Evolutionary conservation across 1,140 invertebrate genomes (phyloP).

Genomic region (Andricus grossulariae): DNA sequence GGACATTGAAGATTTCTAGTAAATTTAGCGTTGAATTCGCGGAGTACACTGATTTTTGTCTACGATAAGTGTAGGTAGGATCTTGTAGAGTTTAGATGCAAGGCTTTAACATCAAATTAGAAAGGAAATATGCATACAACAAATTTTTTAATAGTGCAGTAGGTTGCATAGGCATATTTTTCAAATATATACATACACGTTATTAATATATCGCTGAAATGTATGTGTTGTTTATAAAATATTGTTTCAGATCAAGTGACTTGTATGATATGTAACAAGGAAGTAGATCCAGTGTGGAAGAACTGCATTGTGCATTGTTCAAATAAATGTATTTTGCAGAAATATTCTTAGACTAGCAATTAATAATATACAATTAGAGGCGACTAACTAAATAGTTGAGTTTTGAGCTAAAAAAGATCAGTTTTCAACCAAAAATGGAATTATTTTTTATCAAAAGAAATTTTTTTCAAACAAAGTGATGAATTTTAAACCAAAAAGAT

Average conservation of each 20-base stretch:
- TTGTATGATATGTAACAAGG: conserved; percentile 8
- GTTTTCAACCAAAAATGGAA: too few relatives aligned
- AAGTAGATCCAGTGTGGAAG: background rate
- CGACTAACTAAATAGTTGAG: too few relatives aligned
- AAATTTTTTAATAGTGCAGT: background rate
- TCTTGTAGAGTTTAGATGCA: background rate
- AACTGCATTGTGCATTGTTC: conserved; percentile 20
- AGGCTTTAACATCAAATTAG: background rate
- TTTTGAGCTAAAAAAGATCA: too few relatives aligned
- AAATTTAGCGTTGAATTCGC: too few relatives aligned
- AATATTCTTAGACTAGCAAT: background rate
- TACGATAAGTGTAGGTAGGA: too few relatives aligned
- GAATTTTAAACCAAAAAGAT: too few relatives aligned
- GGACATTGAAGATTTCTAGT: background rate
- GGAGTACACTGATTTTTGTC: too few relatives aligned
- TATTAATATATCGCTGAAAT: background rate
- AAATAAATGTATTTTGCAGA: conserved; percentile 30
- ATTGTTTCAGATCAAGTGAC: conserved; percentile 2
- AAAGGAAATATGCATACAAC: background rate
- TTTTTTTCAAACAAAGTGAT: too few relatives aligned
- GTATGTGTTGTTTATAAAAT: conserved; percentile 6
- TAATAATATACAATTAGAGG: too few relatives aligned
- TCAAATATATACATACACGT: background rate
- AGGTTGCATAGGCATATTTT: conserved; percentile 6
- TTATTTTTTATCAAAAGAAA: too few relatives aligned